Evolutionary conservation across 2,113 vertebrate species (phyloP), one percentile per base, ranked within the genome.

Genomic region (Plestiodon gilberti): DNA sequence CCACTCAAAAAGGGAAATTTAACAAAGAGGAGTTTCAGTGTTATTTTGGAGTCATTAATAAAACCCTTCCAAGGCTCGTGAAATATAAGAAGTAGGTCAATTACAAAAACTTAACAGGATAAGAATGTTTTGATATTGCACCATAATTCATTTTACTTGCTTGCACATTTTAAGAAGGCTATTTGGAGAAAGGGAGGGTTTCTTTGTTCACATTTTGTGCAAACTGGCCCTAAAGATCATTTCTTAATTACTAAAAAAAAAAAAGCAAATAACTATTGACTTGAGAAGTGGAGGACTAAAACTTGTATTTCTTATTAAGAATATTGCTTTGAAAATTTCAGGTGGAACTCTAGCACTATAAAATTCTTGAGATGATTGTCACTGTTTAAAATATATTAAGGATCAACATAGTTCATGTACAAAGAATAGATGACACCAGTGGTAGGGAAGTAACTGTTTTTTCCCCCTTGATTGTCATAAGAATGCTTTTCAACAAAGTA

Each of bases 1-100:
- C 43, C 14, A 20, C 22, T 33, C 35, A 35, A 13, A 55, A 55
- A 65, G 62, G 20, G 48, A 65, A 76, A 64, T 43, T 7, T 84
- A 55, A 28, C 23, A 22, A 14, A 88, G 43, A 65, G 85, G 15
- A 83, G 1, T 8, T 85, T 81, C 76, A 0, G 13, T 88, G 82
- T 84, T 91, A 80, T n/a, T 61, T 1, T 28, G 13, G n/a, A 73
- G 83, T 83, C 82, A 80, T 85, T 78, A 71, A 79, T 70, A 59
- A 88, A 75, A 10, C 65, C 62, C 73, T 73, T 0, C 0, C 43
- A 55, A 23, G 92, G 43, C 57, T 92, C 40, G 84, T 86, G 78
- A 80, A 75, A 76, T 83, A 85, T 14, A 9, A 86, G 52, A 85
- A 48, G 74, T 33, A 81, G 67, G 74, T 70, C 40, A 70, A 17